phyloP scores from a whole-genome alignment of 2,113 vertebrate species.

The Aptenodytes patagonicus region DNA sequence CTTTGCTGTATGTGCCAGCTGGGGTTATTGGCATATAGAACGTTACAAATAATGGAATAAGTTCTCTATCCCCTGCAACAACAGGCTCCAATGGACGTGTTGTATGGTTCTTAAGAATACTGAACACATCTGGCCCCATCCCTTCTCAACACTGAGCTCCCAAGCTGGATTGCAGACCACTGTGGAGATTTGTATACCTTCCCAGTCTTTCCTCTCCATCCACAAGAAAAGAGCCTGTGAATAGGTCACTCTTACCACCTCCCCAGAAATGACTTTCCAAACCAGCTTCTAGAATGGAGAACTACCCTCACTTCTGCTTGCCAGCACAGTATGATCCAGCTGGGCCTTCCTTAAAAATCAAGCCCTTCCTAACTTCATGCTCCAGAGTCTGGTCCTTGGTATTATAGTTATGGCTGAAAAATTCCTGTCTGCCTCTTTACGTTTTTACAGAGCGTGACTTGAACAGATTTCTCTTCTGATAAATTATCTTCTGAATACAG shows the following conservation, averaged over 20 bases:
- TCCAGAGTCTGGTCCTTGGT: conserved; percentile 55
- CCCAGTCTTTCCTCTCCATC: conserved; percentile 51
- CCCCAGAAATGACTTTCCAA: conserved; percentile 27
- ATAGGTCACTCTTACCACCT: conserved; percentile 40
- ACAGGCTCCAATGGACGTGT: conserved; percentile 68
- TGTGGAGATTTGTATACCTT: conserved; percentile 61
- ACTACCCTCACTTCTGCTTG: neutral
- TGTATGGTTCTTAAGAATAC: conserved; percentile 70
- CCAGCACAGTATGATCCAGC: conserved; percentile 8
- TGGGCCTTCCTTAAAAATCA: conserved; percentile 15
- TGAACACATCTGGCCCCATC: conserved; percentile 59
- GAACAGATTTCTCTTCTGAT: conserved; percentile 55
- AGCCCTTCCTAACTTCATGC: conserved; percentile 61
- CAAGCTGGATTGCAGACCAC: conserved; percentile 64
- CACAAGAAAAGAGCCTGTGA: conserved; percentile 50
- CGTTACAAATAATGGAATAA: conserved; percentile 68
- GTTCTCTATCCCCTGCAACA: conserved; percentile 69
- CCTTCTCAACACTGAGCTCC: conserved; percentile 44
- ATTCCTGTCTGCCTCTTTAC: conserved; percentile 26
- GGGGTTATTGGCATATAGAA: conserved; percentile 42
- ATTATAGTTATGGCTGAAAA: neutral
- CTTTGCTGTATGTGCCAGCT: conserved; percentile 35
- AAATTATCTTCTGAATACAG: conserved; percentile 39
- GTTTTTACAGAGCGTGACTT: conserved; percentile 46
- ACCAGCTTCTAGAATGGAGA: conserved; percentile 67